phyloP scores from a whole-genome alignment of 2,888 invertebrate species.

The Cremastobaeus sp. region DNA sequence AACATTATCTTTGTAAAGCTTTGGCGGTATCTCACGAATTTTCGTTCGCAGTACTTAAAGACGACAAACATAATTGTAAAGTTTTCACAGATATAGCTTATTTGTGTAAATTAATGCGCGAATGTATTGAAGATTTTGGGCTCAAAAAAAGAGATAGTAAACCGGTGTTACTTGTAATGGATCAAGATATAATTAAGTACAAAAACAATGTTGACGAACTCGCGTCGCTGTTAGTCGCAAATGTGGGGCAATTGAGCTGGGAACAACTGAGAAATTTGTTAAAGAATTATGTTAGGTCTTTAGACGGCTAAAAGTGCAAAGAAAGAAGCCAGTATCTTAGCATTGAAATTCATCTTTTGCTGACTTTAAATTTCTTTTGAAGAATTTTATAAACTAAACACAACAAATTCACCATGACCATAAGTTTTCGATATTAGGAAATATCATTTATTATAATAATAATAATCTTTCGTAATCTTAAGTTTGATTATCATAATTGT shows the following conservation, averaged over 20 bases:
- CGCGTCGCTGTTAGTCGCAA: constrained; percentile 13
- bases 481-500: too few species aligned
- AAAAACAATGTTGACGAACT: constrained; percentile 51
- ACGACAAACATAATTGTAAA: constrained; percentile 8
- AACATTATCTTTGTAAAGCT: constrained; percentile 11
- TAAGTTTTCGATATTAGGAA: too few species aligned
- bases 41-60: background rate
- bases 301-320: too few species aligned
- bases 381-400: too few species aligned
- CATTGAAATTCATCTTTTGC: background rate
- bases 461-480: too few species aligned
- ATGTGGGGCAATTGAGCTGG: background rate
- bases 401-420: too few species aligned
- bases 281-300: constrained; percentile 17
- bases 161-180: constrained; percentile 51
- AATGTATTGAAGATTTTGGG: constrained; percentile 40
- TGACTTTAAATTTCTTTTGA: too few species aligned
- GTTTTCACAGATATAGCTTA: background rate
- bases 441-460: too few species aligned
- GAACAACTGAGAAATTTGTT: constrained; percentile 19
- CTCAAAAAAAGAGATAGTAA: constrained; percentile 41
- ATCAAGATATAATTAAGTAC: constrained; percentile 57
- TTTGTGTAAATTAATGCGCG: constrained; percentile 14
- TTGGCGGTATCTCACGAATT: constrained; percentile 13
- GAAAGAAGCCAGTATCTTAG: too few species aligned